Evolutionary conservation across 2,113 vertebrate genomes (phyloP), one percentile per base, ranked within the genome.

Genomic region (Malurus elegans): DNA sequence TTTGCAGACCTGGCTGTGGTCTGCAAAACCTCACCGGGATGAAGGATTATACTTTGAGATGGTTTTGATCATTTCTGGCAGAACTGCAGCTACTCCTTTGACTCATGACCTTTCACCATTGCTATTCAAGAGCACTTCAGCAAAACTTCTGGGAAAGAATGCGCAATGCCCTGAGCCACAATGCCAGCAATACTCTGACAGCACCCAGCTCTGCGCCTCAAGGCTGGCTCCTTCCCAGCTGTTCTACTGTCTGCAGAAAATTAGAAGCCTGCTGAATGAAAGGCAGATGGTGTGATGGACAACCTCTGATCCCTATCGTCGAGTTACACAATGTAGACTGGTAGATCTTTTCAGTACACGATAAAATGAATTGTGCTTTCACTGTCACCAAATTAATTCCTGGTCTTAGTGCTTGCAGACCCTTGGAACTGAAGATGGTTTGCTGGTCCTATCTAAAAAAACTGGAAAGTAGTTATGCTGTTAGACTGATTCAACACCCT

Each of bases 201-300:
- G 94, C 78, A 82, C 86, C 89, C 87, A 92, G 65, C 89, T 89
- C 89, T 72, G 44, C 0, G 1, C 91, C 91, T 87, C 91, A 48
- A 93, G 90, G 79, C 81, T 96, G 94, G 83, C 91, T 90, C 17
- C 11, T 76, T 95, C 94, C 87, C 89, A 91, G 96, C 74, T 92
- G 57, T 61, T 75, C 87, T 79, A 26, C 79, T 86, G n/a, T 72
- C 72, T 88, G 84, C 61, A 91, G 91, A 73, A 93, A 94, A 92
- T 42, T 19, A 89, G 93, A 83, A 95, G 64, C 26, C 72, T 56
- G 65, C 69, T 88, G 95, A 92, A 88, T 86, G 85, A 91, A 96
- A 94, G 87, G 90, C 94, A 96, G 81, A 79, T 82, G 91, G 84
- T 69, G 50, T 90, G 92, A 96, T 90, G 94, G 91, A 96, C 90